Evolutionary conservation across 2,888 invertebrate genomes (phyloP).

Genomic region (Cheilosia scutellata): DNA sequence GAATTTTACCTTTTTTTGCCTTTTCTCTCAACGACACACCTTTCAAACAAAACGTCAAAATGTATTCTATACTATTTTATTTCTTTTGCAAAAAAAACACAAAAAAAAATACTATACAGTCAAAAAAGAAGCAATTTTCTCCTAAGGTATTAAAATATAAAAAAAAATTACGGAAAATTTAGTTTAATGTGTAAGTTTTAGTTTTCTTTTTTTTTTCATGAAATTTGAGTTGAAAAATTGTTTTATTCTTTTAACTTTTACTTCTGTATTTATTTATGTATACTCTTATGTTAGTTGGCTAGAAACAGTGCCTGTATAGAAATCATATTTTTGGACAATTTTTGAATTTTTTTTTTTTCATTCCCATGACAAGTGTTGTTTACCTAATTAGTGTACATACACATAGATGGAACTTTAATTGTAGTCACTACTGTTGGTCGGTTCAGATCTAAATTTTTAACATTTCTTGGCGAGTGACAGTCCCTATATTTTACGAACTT

Average conservation of each 20-base stretch:
- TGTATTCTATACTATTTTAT: slow-evolving; percentile 22
- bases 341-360: not conserved
- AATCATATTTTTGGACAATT: not conserved
- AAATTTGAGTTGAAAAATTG: slow-evolving; percentile 3
- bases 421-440: no score
- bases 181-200: slow-evolving; percentile 59
- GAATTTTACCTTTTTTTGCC: slow-evolving; percentile 7
- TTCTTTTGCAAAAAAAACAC: slow-evolving; percentile 25
- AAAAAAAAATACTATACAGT: slow-evolving; percentile 40
- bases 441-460: no score
- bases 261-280: not conserved
- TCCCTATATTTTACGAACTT: no score
- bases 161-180: slow-evolving; percentile 49
- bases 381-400: no score
- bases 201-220: slow-evolving; percentile 12
- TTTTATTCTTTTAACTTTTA: not conserved
- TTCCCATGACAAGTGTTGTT: no score
- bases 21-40: slow-evolving; percentile 6
- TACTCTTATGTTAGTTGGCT: slow-evolving; percentile 12
- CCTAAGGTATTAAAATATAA: slow-evolving; percentile 61
- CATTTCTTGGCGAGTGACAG: no score
- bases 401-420: no score
- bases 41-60: slow-evolving; percentile 19
- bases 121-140: slow-evolving; percentile 71
- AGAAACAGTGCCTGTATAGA: not conserved